Base-by-base conservation (phyloP, 1,140 invertebrate genomes). In the Pseudomyrmex gracilis region DNA sequence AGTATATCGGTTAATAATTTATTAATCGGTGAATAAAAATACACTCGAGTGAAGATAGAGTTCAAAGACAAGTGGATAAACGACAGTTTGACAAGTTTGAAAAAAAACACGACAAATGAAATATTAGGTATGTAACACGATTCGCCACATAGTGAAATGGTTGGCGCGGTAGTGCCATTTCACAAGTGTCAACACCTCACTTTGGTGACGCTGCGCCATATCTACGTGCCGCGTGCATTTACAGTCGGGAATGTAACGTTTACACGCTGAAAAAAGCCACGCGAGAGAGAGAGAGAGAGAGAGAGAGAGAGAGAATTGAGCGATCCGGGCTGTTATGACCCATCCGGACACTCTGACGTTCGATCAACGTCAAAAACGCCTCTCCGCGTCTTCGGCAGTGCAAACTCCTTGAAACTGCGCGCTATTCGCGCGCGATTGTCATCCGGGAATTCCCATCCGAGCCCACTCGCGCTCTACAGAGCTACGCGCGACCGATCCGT, bases 321-420 rank as follows among this genome's bases (percentile, higher is more conserved):
- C 53, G 76, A 80, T 71, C n/a, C 45, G 1, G 45, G 43, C 8
- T 49, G 51, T 78, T 51, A 57, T 67, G 51, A 57, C 34, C 53
- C 4, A 68, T 49, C 34, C 17, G 64, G 15, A 10, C 66, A 24
- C 64, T 78, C 64, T 78, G 63, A 51, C 34, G 10, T 57, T 78
- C 76, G 15, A 71, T 80, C 76, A 58, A 70, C 15, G 66, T 58
- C 43, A 71, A 71, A 80, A 80, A 80, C 43, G 66, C 43, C 22
- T 60, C 53, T 49, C 15, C 51, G n/a, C 49, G 66, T 49, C 76
- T 80, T 80, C 66, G 64, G 43, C 22, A 24, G 1, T 24, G 76
- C 22, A 70, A 80, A 70, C 76, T 80, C 66, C 76, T 71, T 49
- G 76, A 80, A 80, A 80, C 12, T 34, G 34, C 53, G 66, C 55